These are phyloP conservation scores for Drosophila mayri DNA, from an alignment of 1,140 invertebrate species.

Conservation along the genomic window DNA sequence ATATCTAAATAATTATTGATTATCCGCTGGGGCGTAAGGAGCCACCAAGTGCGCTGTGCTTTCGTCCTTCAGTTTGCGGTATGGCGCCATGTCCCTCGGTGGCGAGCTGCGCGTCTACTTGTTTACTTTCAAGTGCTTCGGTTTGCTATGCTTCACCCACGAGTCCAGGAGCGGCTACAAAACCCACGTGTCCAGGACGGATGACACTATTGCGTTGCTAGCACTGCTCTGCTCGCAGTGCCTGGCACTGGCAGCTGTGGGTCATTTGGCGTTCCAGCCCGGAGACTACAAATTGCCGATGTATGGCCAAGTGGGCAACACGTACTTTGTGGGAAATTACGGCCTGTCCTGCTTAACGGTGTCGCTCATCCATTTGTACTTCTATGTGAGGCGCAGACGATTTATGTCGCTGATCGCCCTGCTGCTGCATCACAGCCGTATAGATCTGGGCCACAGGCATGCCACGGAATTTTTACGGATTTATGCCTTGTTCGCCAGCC, in stretches of 20 bases:
- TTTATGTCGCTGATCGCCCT: constrained; percentile 25
- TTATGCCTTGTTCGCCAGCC: constrained; percentile 21
- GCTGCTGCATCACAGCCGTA: constrained; percentile 41
- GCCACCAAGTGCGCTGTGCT: too few relatives aligned
- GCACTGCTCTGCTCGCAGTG: constrained; percentile 34
- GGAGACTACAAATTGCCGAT: constrained; percentile 1
- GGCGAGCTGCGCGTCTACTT: constrained; percentile 60
- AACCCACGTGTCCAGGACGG: constrained; percentile 9
- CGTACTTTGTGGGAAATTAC: constrained; percentile 39
- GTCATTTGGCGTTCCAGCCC: background rate
- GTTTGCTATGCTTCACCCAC: constrained; percentile 45
- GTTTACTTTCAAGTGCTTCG: constrained; percentile 52
- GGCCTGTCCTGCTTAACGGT: constrained; percentile 49
- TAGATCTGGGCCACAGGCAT: constrained; percentile 21
- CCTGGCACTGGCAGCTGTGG: constrained; percentile 15
- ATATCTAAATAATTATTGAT: constrained; percentile 13
- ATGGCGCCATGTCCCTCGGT: constrained; percentile 49
- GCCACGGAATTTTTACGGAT: constrained; percentile 12
- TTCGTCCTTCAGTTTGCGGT: constrained; percentile 5
- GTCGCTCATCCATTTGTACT: constrained; percentile 47
- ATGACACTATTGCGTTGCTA: constrained; percentile 17
- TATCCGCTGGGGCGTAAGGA: background rate
- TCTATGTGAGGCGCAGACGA: constrained; percentile 35
- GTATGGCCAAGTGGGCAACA: constrained; percentile 49
- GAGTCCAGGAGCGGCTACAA: background rate